Evolutionary conservation across 53 echinoderm and acorn worm genomes (phyloP), one percentile per base, ranked within the genome.

Genomic region (Temnopleurus reevesii): DNA sequence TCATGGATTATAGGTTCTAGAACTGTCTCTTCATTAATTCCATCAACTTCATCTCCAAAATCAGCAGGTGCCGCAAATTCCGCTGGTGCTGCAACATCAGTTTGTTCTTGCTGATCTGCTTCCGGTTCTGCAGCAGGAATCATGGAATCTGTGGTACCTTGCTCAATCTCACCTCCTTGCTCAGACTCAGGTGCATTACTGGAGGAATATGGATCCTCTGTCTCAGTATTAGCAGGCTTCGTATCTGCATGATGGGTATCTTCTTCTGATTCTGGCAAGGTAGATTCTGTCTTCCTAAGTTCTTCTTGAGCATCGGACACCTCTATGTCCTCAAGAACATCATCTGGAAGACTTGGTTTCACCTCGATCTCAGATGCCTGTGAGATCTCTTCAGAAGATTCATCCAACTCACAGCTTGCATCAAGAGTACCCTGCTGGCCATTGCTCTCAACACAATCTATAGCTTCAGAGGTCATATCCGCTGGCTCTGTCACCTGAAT

Each of bases 341-440:
- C 86, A 46, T 90, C 90, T 38, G 55, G 82, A 10, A 63, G 49
- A 36, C 49, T 45, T 66, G 94, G 92, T 63, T 99, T 94, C 12
- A 94, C 92, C 81, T 95, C 99, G 88, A 99, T 95, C 46, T 97
- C 94, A 46, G 95, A 95, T 82, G 95, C 95, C 86, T 95, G 95
- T 15, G 95, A 95, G 36, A 92, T 95, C 30, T 90, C 92, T 33
- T 97, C 98, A 27, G 95, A 97, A 43, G 95, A 92, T 38, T 95
- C 95, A 55, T 96, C 95, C 36, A 93, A 91, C 53, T 96, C 96
- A 29, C 71, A 45, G 53, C 25, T 53, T 51, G 88, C 88, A 31
- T 87, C 88, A 25, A 87, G 88, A 0, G 66, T 53, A 33, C 66
- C 71, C 13, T 53, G 88, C 31, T 93, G 92, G 65, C 77, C 93